Conservation (phyloP, 2,797 vertebrate genomes). For the Aeoliscus strigatus region DNA sequence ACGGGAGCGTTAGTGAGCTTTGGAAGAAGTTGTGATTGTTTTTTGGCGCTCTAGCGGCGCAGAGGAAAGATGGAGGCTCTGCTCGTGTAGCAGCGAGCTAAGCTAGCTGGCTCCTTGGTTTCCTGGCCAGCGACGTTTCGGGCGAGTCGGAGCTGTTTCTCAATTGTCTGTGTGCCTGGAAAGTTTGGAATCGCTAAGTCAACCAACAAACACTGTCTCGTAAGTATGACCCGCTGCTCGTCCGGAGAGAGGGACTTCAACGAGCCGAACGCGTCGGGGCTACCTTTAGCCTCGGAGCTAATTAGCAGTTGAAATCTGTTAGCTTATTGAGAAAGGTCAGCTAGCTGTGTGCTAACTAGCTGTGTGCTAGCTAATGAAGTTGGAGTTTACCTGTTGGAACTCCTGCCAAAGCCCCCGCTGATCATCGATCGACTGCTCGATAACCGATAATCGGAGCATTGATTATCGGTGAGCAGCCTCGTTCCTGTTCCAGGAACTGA, state of each 20-base stretch:
- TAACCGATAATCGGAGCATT: too few species aligned
- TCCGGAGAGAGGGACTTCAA: not conserved
- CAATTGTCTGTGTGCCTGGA: slow-evolving; percentile 6
- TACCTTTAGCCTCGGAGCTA: too few species aligned
- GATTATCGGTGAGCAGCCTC: too few species aligned
- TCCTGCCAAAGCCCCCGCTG: too few species aligned
- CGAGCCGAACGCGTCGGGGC: slow-evolving; percentile 23
- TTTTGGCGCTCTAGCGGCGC: slow-evolving; percentile 66
- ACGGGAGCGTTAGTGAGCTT: slow-evolving; percentile 29
- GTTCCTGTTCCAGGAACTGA: too few species aligned
- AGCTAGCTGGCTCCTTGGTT: slow-evolving; percentile 38
- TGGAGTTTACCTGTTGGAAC: too few species aligned
- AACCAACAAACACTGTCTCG: slow-evolving; percentile 6
- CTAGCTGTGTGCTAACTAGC: too few species aligned
- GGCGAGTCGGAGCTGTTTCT: slow-evolving; percentile 10
- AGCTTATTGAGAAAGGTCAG: slow-evolving; percentile 57
- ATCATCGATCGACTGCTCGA: too few species aligned
- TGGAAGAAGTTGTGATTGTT: slow-evolving; percentile 73
- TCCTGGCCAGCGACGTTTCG: slow-evolving; percentile 15
- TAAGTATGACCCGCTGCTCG: slow-evolving; percentile 24
- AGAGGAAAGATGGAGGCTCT: slow-evolving; percentile 67
- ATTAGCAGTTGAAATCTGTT: slow-evolving; percentile 44
- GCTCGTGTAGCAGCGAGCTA: slow-evolving; percentile 55
- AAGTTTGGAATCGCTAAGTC: slow-evolving; percentile 8
- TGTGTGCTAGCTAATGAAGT: too few species aligned